These are phyloP conservation scores for Colletes latitarsis DNA, from an alignment of 1,140 invertebrate genomes.

Conservation along the genomic window DNA sequence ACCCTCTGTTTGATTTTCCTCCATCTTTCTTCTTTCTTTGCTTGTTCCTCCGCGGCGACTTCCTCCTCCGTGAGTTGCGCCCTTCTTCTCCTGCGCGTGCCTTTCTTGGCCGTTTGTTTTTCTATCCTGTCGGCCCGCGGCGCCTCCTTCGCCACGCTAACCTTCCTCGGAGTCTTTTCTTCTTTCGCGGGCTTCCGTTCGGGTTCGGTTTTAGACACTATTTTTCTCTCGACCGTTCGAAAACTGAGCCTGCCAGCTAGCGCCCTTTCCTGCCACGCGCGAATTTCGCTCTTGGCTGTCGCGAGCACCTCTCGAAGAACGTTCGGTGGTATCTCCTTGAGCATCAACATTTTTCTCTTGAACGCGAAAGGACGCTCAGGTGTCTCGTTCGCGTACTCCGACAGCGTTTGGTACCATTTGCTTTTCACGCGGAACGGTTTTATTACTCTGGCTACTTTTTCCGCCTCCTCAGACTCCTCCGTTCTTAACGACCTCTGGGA, in stretches of 20 bases:
- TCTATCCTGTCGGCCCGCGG: no score
- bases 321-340: constrained; percentile 14
- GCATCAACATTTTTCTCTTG: constrained; percentile 11
- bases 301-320: constrained; percentile 20
- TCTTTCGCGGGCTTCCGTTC: not conserved
- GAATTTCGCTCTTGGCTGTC: constrained; percentile 31
- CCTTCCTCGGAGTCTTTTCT: not conserved
- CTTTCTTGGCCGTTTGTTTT: no score
- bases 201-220: not conserved
- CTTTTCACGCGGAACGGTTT: not conserved
- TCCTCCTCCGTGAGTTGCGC: not conserved
- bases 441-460: rapidly evolving
- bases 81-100: not conserved
- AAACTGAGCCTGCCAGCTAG: constrained; percentile 9
- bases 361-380: not conserved
- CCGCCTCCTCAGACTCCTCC: no score
- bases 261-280: constrained; percentile 29
- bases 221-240: not conserved
- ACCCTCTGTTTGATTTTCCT: not conserved
- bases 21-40: not conserved
- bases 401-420: constrained; percentile 5
- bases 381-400: not conserved
- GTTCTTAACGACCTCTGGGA: rapidly evolving
- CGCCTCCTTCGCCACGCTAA: not conserved
- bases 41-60: not conserved